phyloP scores from a whole-genome alignment of 2,113 vertebrate species.

The Poeciliopsis prolifica region DNA sequence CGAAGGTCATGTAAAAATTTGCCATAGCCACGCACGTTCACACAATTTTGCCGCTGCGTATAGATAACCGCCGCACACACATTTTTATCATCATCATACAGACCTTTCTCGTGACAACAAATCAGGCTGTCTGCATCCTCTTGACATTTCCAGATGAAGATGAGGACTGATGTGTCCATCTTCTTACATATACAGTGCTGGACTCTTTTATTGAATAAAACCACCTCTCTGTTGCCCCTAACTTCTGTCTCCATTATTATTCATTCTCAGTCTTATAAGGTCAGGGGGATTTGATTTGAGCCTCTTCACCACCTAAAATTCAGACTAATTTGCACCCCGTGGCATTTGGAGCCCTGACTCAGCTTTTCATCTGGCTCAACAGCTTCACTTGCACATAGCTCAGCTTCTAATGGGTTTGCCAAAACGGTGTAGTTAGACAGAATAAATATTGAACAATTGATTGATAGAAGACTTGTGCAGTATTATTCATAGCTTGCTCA shows the following conservation, averaged over 20 bases:
- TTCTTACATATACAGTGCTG: slow-evolving; percentile 16
- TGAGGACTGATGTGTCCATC: slow-evolving; percentile 67
- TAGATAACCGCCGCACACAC: slow-evolving; percentile 29
- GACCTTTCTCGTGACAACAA: slow-evolving; percentile 63
- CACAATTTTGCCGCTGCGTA: slow-evolving; percentile 6
- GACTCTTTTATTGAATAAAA: slow-evolving; percentile 63
- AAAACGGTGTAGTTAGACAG: neutral
- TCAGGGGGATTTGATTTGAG: slow-evolving; percentile 57
- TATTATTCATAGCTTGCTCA: neutral
- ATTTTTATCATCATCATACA: slow-evolving; percentile 38
- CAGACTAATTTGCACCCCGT: slow-evolving; percentile 75
- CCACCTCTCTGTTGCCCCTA: slow-evolving; percentile 53
- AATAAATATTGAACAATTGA: neutral
- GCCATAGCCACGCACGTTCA: neutral
- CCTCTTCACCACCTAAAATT: slow-evolving; percentile 43
- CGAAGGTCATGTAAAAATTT: slow-evolving; percentile 15
- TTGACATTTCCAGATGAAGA: slow-evolving; percentile 69
- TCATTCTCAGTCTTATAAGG: slow-evolving; percentile 63
- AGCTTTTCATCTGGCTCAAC: slow-evolving; percentile 16
- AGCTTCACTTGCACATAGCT: slow-evolving; percentile 27
- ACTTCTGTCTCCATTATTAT: slow-evolving; percentile 59
- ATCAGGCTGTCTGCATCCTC: slow-evolving; percentile 70
- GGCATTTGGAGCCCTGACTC: slow-evolving; percentile 43
- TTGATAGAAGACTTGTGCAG: neutral
- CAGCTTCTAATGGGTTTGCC: slow-evolving; percentile 12